phyloP scores from a whole-genome alignment of 2,797 vertebrate genomes.

The Halcyon chelicuti region DNA sequence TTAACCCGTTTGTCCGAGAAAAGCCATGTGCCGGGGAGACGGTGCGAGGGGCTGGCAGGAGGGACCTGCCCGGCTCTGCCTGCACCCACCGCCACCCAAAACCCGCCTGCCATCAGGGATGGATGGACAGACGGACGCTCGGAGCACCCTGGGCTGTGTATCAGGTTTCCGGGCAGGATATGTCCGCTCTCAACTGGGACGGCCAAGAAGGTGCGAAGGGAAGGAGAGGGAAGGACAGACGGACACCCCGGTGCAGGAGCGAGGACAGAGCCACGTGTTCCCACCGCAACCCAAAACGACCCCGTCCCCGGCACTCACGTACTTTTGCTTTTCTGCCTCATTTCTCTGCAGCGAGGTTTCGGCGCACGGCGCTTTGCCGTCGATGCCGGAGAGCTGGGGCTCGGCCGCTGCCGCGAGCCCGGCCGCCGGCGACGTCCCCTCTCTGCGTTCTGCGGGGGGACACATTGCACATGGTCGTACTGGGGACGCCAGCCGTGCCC shows the following conservation, averaged over 20 bases:
- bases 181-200: accelerated
- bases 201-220: neutral
- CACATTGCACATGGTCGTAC: neutral
- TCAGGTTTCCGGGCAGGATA: neutral
- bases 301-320: slow-evolving; percentile 36
- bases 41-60: accelerated
- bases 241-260: accelerated
- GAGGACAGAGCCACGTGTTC: accelerated
- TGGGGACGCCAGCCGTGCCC: neutral
- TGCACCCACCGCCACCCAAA: neutral
- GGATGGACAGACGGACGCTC: accelerated
- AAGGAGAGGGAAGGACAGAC: neutral
- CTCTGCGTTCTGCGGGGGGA: slow-evolving; percentile 79
- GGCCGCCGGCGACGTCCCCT: slow-evolving; percentile 68
- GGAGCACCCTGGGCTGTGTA: accelerated
- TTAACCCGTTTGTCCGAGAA: neutral
- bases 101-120: accelerated
- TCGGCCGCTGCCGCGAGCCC: slow-evolving; percentile 69
- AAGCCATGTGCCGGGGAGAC: accelerated
- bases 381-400: slow-evolving; percentile 77
- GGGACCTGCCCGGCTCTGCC: neutral
- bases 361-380: slow-evolving; percentile 80
- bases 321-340: slow-evolving; percentile 87
- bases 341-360: slow-evolving; percentile 84
- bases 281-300: accelerated